Evolutionary conservation across 1,140 invertebrate species (phyloP), one percentile per base, ranked within the genome.

Genomic region (Brachionus sp.): DNA sequence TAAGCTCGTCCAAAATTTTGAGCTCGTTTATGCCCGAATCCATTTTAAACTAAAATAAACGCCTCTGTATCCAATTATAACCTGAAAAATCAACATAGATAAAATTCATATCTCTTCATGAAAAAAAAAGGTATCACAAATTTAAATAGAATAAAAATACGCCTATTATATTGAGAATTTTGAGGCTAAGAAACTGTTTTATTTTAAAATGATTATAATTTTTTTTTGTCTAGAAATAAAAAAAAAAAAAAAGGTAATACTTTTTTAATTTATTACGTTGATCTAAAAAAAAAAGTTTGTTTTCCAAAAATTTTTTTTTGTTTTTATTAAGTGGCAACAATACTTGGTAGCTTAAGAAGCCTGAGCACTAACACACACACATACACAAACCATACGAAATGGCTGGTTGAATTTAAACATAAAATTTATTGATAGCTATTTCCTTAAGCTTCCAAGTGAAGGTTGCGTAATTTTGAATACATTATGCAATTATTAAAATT

Each of bases 171-270:
- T 29, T 29, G 16, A 57, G 19, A 19, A 19, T 57, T 57, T 16
- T 57, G 50, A 19, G 50, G 50, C 50, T 19, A 57, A 19, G 50
- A 57, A 57, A 57, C 50, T 57, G 50, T 57, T 57, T 57, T 57
- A 57, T 57, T 57, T 57, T 19, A 57, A 57, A 57, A 57, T 57
- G 50, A 57, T 57, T 57, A 57, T 57, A 57, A 57, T 57, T 57
- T 57, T 42, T 57, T 57, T 57, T 57, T 57, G 50, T 57, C 50
- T 57, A 57, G 50, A 50, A 50, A 50, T 50, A 16, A 50, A 50
- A 57, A 57, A 16, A 50, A 50, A 57, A 57, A 53, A 57, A 57
- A 57, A 57, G 50, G 50, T 57, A 57, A 19, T 9, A 57, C 16
- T 19, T 57, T 42, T 57, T 57, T 57, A 57, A 57, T 57, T 57